Conservation (phyloP, 2,797 vertebrate species). For the Glyptemys insculpta region DNA sequence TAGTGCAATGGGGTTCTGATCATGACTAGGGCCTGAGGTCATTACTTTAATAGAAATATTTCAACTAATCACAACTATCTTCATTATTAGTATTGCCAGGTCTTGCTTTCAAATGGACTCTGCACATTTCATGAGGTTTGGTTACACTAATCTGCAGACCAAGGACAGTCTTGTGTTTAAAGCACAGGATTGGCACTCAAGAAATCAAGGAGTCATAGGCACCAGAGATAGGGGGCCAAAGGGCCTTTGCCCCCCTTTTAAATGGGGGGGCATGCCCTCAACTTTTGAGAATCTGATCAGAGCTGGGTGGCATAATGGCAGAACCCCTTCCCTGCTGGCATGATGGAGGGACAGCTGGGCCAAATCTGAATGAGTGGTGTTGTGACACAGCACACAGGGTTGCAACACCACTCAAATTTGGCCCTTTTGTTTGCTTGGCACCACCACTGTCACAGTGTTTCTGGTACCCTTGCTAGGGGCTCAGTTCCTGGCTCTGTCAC, state of each 20-base stretch:
- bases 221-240: neutral
- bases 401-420: neutral
- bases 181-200: neutral
- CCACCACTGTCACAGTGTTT: neutral
- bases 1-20: constrained; percentile 3
- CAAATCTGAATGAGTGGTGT: neutral
- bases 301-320: neutral
- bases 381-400: neutral
- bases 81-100: constrained; percentile 1
- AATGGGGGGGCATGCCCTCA: neutral
- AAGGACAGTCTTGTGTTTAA: rapidly evolving
- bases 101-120: constrained; percentile 27
- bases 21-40: constrained; percentile 56
- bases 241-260: neutral
- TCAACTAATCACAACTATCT: constrained; percentile 43
- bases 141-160: neutral
- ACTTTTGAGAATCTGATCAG: neutral
- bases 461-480: neutral
- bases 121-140: rapidly evolving
- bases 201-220: neutral
- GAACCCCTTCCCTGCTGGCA: neutral
- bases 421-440: neutral
- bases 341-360: neutral
- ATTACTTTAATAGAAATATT: constrained; percentile 52
- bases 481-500: neutral